phyloP scores from a whole-genome alignment of 2,797 vertebrate genomes.

The Brachymystax lenok region DNA sequence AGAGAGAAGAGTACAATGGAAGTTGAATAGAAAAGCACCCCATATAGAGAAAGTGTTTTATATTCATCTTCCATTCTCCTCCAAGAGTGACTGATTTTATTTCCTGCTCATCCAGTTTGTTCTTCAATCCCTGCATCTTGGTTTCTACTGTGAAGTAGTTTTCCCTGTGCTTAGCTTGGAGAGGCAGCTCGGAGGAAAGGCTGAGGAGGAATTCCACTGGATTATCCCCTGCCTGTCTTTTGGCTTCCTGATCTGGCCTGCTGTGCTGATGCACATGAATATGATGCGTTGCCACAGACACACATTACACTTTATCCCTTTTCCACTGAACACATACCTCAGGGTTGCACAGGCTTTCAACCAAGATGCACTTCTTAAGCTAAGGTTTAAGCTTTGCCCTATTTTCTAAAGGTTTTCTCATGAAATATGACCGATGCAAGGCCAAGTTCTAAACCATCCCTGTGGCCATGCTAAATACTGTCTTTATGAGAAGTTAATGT shows the following conservation, averaged over 20 bases:
- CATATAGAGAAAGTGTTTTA: background rate
- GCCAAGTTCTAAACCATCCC: background rate
- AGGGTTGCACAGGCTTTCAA: background rate
- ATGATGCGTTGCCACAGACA: background rate
- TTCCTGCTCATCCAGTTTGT: background rate
- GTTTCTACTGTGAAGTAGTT: background rate
- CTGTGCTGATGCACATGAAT: background rate
- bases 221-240: constrained; percentile 2
- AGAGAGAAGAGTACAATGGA: background rate
- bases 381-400: constrained; percentile 4
- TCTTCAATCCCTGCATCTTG: background rate
- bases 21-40: background rate
- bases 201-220: background rate
- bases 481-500: constrained; percentile 5
- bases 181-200: background rate
- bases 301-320: background rate
- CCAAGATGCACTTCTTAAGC: background rate
- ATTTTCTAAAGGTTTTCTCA: background rate
- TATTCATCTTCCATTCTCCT: background rate
- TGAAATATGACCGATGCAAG: constrained; percentile 8
- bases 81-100: background rate
- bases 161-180: background rate
- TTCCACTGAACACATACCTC: background rate
- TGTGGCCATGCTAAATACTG: background rate
- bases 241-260: background rate